Conservation (phyloP, 2,888 invertebrate genomes). For the Brassicogethes aeneus region DNA sequence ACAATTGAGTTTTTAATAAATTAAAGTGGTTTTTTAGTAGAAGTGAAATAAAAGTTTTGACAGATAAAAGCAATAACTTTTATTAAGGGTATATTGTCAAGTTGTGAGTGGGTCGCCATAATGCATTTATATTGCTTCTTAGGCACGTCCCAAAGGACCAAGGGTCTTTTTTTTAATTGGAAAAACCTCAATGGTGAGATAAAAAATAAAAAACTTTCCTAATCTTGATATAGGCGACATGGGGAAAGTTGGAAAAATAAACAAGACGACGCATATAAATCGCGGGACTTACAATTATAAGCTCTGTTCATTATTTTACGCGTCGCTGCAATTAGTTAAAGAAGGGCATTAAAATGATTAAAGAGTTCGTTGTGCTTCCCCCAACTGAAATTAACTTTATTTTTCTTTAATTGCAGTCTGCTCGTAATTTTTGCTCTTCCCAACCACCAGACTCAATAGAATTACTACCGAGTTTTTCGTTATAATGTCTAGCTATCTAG, state of each 20-base stretch:
- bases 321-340: slow-evolving; percentile 5
- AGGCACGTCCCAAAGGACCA: slow-evolving; percentile 11
- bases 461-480: no score
- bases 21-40: no score
- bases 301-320: slow-evolving; percentile 6
- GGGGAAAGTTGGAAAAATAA: slow-evolving; percentile 27
- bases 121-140: slow-evolving; percentile 29
- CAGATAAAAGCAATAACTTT: no score
- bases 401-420: neutral
- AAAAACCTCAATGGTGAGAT: slow-evolving; percentile 40
- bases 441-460: no score
- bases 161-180: slow-evolving; percentile 38
- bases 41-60: no score
- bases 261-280: slow-evolving; percentile 18
- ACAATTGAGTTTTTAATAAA: no score
- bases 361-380: neutral
- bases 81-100: no score
- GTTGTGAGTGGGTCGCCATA: slow-evolving; percentile 20
- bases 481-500: no score
- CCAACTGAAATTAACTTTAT: neutral
- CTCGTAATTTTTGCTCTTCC: neutral
- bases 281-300: neutral
- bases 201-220: slow-evolving; percentile 37
- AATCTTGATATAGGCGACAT: slow-evolving; percentile 33
- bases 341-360: slow-evolving; percentile 8